phyloP scores from a whole-genome alignment of 2,113 vertebrate species.

The Paralichthys olivaceus region DNA sequence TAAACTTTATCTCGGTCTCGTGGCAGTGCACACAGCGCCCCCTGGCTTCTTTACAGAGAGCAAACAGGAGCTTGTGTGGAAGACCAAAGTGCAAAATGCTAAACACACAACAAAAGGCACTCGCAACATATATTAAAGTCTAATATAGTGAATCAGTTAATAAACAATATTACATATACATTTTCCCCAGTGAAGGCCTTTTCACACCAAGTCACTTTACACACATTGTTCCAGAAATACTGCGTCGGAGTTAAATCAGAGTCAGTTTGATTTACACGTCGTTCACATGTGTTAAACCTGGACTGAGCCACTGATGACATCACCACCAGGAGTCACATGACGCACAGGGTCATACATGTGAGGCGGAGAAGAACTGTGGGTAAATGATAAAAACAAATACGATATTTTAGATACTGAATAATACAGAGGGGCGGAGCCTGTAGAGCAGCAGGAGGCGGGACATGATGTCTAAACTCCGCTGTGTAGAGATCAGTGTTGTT shows the following conservation, averaged over 20 bases:
- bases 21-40: no score
- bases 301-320: no score
- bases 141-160: slow-evolving; percentile 50
- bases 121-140: slow-evolving; percentile 46
- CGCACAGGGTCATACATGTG: not conserved
- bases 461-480: no score
- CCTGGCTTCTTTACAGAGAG: not conserved
- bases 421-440: no score
- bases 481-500: no score
- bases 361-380: no score
- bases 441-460: no score
- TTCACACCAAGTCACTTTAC: slow-evolving; percentile 38
- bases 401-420: no score
- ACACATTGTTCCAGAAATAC: not conserved
- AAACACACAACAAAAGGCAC: slow-evolving; percentile 35
- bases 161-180: slow-evolving; percentile 30
- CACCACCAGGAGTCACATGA: not conserved
- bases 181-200: slow-evolving; percentile 30
- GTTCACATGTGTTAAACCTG: not conserved
- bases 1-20: not conserved
- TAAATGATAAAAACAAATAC: no score
- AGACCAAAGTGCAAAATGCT: slow-evolving; percentile 34
- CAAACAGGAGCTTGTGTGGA: not conserved
- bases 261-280: not conserved
- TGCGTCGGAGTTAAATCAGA: not conserved